Base-by-base conservation (phyloP, 2,888 invertebrate species). In the Melitaea athalia region DNA sequence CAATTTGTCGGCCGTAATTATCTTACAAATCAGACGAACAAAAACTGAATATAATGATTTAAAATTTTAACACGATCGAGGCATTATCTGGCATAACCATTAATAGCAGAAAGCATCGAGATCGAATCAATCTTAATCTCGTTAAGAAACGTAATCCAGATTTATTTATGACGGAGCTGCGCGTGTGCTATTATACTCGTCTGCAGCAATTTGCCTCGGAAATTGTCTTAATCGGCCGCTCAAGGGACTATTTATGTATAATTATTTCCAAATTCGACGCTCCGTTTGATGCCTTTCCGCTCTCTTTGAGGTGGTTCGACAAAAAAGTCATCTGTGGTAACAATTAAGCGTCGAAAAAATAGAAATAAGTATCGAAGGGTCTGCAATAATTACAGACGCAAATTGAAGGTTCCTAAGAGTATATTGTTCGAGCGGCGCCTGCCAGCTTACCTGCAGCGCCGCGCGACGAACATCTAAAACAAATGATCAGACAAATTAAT, bases 181-280 rank as follows among this genome's bases (percentile, higher is more conserved):
- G 87, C 89, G 91, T 92, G 91, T 92, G 92, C 92, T 92, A 92
- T 92, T 92, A 92, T 92, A 83, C 89, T 89, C 92, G 92, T 92
- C 92, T 90, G 92, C 90, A 83, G 92, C 92, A 92, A 92, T 92
- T 92, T 92, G 88, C 92, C 84, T 91, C 91, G 88, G 91, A 92
- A 92, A 92, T 92, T 92, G 92, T 92, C 92, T 92, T 92, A 92
- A 92, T 92, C 92, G 92, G 87, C 87, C 92, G 92, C 92, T 92
- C 92, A 92, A 92, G 92, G 92, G 92, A 92, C 92, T 92, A 92
- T 92, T 92, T 92, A 92, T 92, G 91, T 92, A 92, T 92, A 92
- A 92, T 92, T 92, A 92, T 92, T 92, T 92, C 91, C 91, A 92
- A 92, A 92, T 92, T 92, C 92, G 90, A 92, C 89, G 91, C 87